Conservation (phyloP, 2,113 vertebrate genomes). For the Alouatta palliata region DNA sequence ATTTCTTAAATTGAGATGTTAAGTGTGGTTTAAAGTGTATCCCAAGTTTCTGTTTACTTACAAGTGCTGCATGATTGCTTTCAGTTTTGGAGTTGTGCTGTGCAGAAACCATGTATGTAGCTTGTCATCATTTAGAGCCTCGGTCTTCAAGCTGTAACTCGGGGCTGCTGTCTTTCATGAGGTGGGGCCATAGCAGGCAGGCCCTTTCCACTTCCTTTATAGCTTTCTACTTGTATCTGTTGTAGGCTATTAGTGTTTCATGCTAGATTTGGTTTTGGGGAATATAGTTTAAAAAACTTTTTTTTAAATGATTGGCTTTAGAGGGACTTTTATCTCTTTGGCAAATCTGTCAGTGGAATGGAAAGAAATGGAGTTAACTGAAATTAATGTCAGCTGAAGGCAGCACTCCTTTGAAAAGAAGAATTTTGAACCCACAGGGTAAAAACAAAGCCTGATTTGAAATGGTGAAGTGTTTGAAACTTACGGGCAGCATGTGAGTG, state of each 20-base stretch:
- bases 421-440: slow-evolving; percentile 16
- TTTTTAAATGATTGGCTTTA: neutral
- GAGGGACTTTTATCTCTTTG: neutral
- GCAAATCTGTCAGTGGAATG: neutral
- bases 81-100: neutral
- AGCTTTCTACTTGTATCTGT: neutral
- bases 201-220: neutral
- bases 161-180: neutral
- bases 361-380: neutral
- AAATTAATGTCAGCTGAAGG: neutral
- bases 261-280: neutral
- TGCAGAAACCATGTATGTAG: neutral
- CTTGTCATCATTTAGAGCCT: neutral
- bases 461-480: neutral
- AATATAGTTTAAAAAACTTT: neutral
- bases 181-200: too few relatives aligned
- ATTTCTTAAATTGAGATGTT: neutral
- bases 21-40: neutral
- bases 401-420: slow-evolving; percentile 29
- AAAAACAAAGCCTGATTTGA: slow-evolving; percentile 45
- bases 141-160: neutral
- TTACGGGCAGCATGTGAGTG: neutral
- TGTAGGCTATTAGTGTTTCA: neutral
- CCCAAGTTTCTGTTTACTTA: neutral
- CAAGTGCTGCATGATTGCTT: neutral